Percentiles rank a stretch among this genome's conserved stretches.
Conservation (phyloP, 2,797 vertebrate genomes). For the Eulemur mongoz region DNA sequence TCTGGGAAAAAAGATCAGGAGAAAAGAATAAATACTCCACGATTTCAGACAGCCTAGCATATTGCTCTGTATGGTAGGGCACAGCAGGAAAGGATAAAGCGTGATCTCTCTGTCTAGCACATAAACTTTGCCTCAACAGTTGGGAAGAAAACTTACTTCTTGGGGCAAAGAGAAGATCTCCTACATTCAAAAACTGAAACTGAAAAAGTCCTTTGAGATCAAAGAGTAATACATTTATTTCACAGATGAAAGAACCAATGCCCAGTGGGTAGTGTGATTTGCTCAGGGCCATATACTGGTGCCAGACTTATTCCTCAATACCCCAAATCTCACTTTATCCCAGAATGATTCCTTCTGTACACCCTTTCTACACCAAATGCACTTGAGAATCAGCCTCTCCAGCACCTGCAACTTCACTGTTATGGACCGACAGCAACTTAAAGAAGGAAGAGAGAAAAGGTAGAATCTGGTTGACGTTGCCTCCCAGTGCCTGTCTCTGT, state of each 20-base stretch:
- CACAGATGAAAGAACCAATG: neutral
- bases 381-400: neutral
- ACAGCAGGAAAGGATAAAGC: neutral
- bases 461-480: neutral
- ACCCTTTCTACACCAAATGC: neutral
- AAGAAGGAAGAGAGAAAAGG: neutral
- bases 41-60: neutral
- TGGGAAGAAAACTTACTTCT: neutral
- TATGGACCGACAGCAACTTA: neutral
- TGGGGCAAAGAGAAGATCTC: neutral
- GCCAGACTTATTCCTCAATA: neutral
- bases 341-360: neutral
- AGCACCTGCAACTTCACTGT: neutral
- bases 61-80: neutral
- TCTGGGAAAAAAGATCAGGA: neutral
- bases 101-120: neutral
- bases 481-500: neutral
- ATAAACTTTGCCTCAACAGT: neutral
- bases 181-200: constrained; percentile 15
- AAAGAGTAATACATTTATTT: neutral
- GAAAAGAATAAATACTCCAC: neutral
- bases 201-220: neutral
- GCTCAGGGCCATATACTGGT: too few relatives aligned
- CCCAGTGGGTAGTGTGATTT: neutral
- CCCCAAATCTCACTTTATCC: neutral